These are phyloP conservation scores for Drosophila monieri DNA, from an alignment of 2,888 invertebrate genomes.

Conservation along the genomic window DNA sequence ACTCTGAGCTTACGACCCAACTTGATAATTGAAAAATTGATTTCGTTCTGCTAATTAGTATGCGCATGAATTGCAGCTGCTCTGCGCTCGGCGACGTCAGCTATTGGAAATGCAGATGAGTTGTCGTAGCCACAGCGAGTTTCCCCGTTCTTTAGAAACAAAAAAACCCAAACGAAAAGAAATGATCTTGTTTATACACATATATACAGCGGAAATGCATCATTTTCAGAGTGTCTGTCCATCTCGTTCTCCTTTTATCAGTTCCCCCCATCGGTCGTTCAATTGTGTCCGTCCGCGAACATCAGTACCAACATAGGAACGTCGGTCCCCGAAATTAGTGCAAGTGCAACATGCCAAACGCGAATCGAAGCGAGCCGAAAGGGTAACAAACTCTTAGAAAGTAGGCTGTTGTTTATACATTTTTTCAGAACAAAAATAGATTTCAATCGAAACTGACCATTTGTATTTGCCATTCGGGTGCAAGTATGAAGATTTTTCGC, in stretches of 20 bases:
- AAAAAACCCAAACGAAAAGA: conserved; percentile 17
- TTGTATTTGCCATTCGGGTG: conserved; percentile 21
- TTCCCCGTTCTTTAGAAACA: conserved; percentile 28
- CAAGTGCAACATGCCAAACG: conserved; percentile 66
- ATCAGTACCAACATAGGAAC: conserved; percentile 28
- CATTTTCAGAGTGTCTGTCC: conserved; percentile 56
- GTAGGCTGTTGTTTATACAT: no score
- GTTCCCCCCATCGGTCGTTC: conserved; percentile 5
- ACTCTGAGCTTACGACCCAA: neutral
- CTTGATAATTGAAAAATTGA: conserved; percentile 46
- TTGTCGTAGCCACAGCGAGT: conserved; percentile 23
- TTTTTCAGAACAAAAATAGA: no score
- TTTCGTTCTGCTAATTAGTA: conserved; percentile 60
- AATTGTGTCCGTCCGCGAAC: conserved; percentile 34
- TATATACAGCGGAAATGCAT: conserved; percentile 70
- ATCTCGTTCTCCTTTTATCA: conserved; percentile 22
- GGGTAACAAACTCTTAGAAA: conserved; percentile 67
- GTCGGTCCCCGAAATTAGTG: conserved; percentile 58
- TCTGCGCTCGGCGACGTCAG: conserved; percentile 44
- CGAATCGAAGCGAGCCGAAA: conserved; percentile 43
- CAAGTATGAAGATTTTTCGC: conserved; percentile 17
- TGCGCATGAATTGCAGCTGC: conserved; percentile 74
- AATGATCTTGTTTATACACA: conserved; percentile 30
- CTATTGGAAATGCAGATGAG: conserved; percentile 78
- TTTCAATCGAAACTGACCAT: no score